Base-by-base conservation (phyloP, 1,140 invertebrate species). In the Brachystomella parvula region DNA sequence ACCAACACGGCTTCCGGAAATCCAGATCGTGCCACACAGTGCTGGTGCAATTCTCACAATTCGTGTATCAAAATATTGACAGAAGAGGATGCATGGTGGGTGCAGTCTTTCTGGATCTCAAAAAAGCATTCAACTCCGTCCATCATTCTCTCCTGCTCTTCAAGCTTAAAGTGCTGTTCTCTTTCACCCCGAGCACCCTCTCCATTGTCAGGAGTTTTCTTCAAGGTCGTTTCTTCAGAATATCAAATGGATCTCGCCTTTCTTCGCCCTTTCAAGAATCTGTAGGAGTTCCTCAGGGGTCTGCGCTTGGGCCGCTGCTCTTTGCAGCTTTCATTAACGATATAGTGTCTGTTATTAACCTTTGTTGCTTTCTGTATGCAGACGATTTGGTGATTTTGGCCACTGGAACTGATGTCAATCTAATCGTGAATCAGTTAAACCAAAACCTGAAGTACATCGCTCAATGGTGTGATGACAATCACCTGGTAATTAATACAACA, bases 281-380 rank as follows among this genome's bases (percentile, higher is more conserved):
- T 19, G 24, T 6, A 6, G 12, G 12, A 17, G 57, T 76, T 2
- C 72, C 74, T 0, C 76, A 75, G 62, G 76, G 76, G 0, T 76
- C 75, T 33, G 64, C 72, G 0, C 57, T 76, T 1, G 71, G 72
- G 1, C 74, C 73, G 26, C 44, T 68, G 1, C 59, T 76, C 21
- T 76, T 71, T 59, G 66, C 66, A 12, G 53, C 74, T 2, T 75
- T 69, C 57, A 71, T 68, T 0, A 73, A 69, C 39, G 75, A 75
- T 53, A 70, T 75, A 3, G 68, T 67, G 3, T 59, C 24, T 15
- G 28, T 21, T 47, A 29, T 53, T 2, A 24, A 67, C 24, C 32
- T 65, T 26, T 64, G 65, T 24, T 61, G 57, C 12, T 24, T 64
- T 1, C 33, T 73, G 1, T 76, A 72, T 59, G 76, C 74, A 17